phyloP scores from a whole-genome alignment of 1,140 invertebrate genomes.

The Palaemon carinicauda region DNA sequence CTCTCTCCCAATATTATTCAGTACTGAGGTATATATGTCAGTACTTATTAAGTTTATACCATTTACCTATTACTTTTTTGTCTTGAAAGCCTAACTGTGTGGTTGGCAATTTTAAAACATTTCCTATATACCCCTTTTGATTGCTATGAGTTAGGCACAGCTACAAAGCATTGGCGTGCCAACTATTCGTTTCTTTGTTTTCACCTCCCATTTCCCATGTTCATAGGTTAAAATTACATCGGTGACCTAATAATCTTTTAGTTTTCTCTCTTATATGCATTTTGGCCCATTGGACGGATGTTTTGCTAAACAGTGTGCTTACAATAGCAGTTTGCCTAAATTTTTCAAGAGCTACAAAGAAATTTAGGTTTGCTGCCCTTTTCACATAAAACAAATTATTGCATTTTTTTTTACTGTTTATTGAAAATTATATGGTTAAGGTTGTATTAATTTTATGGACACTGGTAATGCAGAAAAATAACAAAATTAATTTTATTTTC shows the following conservation, averaged over 20 bases:
- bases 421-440: background rate
- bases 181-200: no score
- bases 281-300: no score
- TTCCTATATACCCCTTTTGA: no score
- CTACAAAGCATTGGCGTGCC: no score
- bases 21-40: constrained; percentile 1
- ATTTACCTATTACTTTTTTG: background rate
- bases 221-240: no score
- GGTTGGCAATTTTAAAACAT: no score
- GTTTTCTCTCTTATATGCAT: no score
- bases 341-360: constrained; percentile 19
- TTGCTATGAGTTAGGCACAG: no score
- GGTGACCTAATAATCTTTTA: no score
- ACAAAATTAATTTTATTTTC: background rate
- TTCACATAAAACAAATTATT: background rate
- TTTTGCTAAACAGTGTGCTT: no score
- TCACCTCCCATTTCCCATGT: no score
- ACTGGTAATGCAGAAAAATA: background rate
- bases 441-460: background rate
- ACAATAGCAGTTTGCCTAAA: background rate
- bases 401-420: background rate
- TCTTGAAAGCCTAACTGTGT: background rate
- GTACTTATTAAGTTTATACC: background rate
- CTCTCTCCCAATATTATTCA: constrained; percentile 7
- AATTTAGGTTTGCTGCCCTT: background rate